Percentiles rank a stretch among this genome's conserved stretches.
Conservation (phyloP, 2,113 vertebrate genomes). For the Brienomyrus longianalis region DNA sequence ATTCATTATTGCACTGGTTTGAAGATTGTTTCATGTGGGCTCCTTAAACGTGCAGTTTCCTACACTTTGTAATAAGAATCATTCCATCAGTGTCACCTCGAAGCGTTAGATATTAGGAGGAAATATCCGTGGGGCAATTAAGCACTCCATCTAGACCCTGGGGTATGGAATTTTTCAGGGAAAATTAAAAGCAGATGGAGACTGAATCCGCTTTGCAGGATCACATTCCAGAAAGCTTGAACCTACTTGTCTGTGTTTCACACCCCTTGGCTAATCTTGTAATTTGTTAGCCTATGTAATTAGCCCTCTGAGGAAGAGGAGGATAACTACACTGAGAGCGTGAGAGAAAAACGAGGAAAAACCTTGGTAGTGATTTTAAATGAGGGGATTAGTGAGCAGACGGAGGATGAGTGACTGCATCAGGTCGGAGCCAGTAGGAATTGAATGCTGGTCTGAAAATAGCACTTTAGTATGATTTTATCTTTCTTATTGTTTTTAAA, state of each 20-base stretch:
- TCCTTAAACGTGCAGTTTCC: background rate
- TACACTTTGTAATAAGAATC: background rate
- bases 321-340: constrained; percentile 30
- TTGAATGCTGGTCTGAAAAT: constrained; percentile 28
- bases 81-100: background rate
- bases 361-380: constrained; percentile 36
- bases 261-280: constrained; percentile 40
- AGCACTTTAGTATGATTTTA: constrained; percentile 17
- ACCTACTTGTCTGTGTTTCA: constrained; percentile 20
- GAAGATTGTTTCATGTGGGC: background rate
- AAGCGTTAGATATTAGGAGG: background rate
- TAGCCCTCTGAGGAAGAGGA: constrained; percentile 23
- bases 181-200: constrained; percentile 16
- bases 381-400: constrained; percentile 42
- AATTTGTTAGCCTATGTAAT: constrained; percentile 47
- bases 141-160: background rate
- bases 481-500: background rate
- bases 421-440: constrained; percentile 31
- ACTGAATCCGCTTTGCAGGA: constrained; percentile 18
- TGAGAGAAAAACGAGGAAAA: constrained; percentile 28
- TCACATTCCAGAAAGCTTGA: background rate
- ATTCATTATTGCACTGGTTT: background rate
- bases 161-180: background rate
- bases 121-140: background rate
- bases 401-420: constrained; percentile 38